These are phyloP conservation scores for Lampris megalopsis DNA, from an alignment of 2,113 vertebrate species.

Conservation along the genomic window DNA sequence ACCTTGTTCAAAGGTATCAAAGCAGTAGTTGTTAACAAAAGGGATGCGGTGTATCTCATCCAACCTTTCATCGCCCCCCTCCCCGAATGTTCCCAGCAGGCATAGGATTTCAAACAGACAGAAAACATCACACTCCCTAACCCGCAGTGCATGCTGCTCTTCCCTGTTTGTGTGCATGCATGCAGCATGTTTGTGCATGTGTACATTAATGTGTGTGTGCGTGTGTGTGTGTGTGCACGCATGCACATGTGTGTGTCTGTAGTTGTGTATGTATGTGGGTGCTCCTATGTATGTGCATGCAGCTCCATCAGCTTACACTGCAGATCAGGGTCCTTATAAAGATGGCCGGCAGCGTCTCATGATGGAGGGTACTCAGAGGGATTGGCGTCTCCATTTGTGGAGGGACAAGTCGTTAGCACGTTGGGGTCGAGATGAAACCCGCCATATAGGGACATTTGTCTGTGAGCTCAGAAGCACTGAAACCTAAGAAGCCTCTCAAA, in stretches of 20 bases:
- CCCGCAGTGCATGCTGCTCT: too few relatives aligned
- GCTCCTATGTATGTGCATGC: not conserved
- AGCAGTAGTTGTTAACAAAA: conserved; percentile 40
- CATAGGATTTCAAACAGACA: too few relatives aligned
- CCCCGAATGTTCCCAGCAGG: conserved; percentile 33
- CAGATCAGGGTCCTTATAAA: not conserved
- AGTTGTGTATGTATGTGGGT: conserved; percentile 10
- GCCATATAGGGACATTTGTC: conserved; percentile 79
- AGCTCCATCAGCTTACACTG: not conserved
- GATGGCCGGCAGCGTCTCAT: conserved; percentile 28
- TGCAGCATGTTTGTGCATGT: conserved; percentile 15
- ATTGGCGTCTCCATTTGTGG: conserved; percentile 34
- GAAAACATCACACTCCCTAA: too few relatives aligned
- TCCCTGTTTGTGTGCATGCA: conserved; percentile 22
- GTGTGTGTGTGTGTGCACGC: not conserved
- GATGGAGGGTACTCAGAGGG: conserved; percentile 37
- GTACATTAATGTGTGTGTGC: conserved; percentile 23
- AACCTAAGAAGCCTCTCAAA: conserved; percentile 76
- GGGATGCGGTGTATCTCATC: conserved; percentile 35
- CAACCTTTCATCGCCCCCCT: not conserved
- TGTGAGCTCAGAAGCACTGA: conserved; percentile 78
- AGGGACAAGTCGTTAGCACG: conserved; percentile 61
- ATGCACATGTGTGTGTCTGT: not conserved
- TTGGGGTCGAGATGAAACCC: conserved; percentile 59
- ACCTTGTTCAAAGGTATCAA: conserved; percentile 38